Evolutionary conservation across 2,888 invertebrate genomes (phyloP), one percentile per base, ranked within the genome.

Genomic region (Metacarcinus magister): DNA sequence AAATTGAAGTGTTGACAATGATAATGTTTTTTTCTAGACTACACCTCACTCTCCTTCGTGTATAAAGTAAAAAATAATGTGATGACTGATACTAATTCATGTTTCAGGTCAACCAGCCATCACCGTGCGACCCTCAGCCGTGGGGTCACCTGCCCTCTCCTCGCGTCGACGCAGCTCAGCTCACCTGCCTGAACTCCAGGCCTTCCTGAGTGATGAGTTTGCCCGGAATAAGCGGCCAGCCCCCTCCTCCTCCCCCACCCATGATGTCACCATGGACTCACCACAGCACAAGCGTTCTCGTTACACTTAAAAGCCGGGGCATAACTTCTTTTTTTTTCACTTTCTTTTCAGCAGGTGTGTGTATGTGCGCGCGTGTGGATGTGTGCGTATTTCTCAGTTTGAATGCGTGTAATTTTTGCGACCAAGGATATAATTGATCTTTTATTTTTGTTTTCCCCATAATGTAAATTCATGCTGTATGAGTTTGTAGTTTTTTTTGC

Each of bases 221-320:
- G 98, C 98, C 96, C 98, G 98, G 96, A 98, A 98, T 97, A 98
- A 98, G 98, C 98, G 98, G 97, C 98, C 98, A 89, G 98, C 98
- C 96, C 98, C 98, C 97, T 97, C 97, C 16, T 97, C 97, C 67
- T 97, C 97, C 94, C 97, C 97, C 39, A 98, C 98, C 96, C 98
- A 98, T 97, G 98, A 98, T 97, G 98, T 98, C 97, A 98, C 98
- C 97, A 98, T 98, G 98, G 98, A 98, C 97, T 98, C 98, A 97
- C 98, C 98, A 97, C 98, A 98, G 97, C 98, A 98, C 97, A 98
- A 98, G 97, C 98, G 98, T 97, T 98, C 98, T 97, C 98, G 98
- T 97, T 98, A 98, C 97, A 98, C 98, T 98, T 98, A 97, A 96
- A 82, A 92, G 60, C 28, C 46, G 8, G 32, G 82, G 7, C 32